Evolutionary conservation across 2,797 vertebrate genomes (phyloP).

Genomic region (Dromococcyx pavoninus): DNA sequence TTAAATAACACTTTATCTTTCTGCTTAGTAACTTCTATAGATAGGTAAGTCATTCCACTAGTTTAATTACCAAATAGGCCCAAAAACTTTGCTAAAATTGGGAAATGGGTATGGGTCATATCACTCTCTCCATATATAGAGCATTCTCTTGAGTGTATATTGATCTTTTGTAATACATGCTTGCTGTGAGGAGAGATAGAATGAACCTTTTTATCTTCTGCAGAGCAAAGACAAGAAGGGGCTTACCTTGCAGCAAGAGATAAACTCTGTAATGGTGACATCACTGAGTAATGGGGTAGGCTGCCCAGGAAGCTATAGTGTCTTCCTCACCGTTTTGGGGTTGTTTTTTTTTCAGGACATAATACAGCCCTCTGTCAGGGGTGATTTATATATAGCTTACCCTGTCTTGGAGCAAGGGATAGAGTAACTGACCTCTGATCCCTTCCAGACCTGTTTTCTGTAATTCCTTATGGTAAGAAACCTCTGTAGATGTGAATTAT

Average conservation of each 20-base stretch:
- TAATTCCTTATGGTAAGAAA: neutral
- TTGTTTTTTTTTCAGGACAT: neutral
- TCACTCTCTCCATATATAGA: neutral
- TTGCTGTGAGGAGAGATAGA: neutral
- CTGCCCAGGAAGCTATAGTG: neutral
- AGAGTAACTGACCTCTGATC: neutral
- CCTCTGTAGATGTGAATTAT: neutral
- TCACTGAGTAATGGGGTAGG: neutral
- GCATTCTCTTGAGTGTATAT: neutral
- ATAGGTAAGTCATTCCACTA: neutral
- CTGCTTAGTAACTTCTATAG: neutral
- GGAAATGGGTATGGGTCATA: neutral
- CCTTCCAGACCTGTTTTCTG: slow-evolving; percentile 10
- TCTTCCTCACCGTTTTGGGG: neutral
- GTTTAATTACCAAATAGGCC: neutral
- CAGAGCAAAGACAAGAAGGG: neutral
- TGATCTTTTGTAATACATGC: neutral
- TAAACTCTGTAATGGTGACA: neutral
- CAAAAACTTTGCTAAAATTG: neutral
- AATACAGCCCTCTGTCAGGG: neutral
- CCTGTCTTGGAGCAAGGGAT: neutral
- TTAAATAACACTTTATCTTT: neutral
- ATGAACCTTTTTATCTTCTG: neutral
- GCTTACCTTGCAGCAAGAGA: neutral
- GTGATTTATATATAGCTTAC: slow-evolving; percentile 6